These are phyloP conservation scores for Meteorus sp. DNA, from an alignment of 1,140 invertebrate species.

Conservation along the genomic window DNA sequence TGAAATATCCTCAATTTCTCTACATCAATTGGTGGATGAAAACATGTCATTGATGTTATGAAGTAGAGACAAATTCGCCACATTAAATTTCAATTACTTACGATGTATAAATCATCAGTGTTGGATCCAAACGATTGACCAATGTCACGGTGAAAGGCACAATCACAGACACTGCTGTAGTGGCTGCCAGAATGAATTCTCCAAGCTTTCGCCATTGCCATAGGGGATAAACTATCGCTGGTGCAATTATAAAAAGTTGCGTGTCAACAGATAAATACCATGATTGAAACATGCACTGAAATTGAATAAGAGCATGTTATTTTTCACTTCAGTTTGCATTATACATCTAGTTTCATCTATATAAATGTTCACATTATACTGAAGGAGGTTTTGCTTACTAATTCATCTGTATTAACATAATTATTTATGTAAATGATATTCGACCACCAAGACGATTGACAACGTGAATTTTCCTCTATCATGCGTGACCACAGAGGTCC, in stretches of 20 bases:
- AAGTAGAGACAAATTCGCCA: not conserved
- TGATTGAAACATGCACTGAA: conserved; percentile 85
- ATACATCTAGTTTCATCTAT: too few species aligned
- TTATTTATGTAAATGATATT: conserved; percentile 87
- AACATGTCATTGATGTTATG: conserved; percentile 28
- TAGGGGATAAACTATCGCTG: conserved; percentile 72
- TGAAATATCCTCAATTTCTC: conserved; percentile 66
- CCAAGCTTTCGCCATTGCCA: conserved; percentile 69
- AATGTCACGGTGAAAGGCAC: conserved; percentile 68
- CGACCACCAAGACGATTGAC: conserved; percentile 78
- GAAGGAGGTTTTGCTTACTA: conserved; percentile 62
- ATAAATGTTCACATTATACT: too few species aligned
- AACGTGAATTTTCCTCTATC: conserved; percentile 65
- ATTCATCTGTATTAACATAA: conserved; percentile 68
- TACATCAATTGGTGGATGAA: conserved; percentile 51
- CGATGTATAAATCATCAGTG: conserved; percentile 67
- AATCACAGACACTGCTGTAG: conserved; percentile 61
- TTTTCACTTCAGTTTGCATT: too few species aligned
- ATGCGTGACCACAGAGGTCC: conserved; percentile 71
- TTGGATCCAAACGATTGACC: conserved; percentile 64
- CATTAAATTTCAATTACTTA: too few species aligned
- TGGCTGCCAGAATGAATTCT: conserved; percentile 58
- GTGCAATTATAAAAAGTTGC: conserved; percentile 79
- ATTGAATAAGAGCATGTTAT: too few species aligned
- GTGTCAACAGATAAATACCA: conserved; percentile 91